Evolutionary conservation across 1,140 invertebrate genomes (phyloP), one percentile per base, ranked within the genome.

Genomic region (Pogonus chalceus): DNA sequence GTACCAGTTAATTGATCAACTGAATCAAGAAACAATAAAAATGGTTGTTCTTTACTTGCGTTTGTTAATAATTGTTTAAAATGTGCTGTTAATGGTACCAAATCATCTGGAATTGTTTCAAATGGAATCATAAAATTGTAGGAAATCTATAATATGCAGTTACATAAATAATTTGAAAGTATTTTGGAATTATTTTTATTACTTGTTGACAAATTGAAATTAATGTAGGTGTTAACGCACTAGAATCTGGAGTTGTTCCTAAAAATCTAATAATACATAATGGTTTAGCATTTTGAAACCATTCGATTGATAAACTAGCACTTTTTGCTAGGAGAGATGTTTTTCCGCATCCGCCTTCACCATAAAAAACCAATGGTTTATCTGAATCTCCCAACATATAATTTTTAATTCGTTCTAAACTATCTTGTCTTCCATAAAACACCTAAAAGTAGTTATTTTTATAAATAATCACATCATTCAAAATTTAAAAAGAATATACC

Each of bases 211-310:
- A 97, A 57, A 98, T 89, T 48, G 92, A 96, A 53, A 93, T 93
- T 9, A 98, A 76, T 2, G 96, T 89, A 0, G 95, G 94, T 1
- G 92, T 91, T 23, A 98, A 78, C 35, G 92, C 91, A 56, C 91
- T 96, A 56, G 90, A 95, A 65, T 98, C 94, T 10, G 96, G 95
- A 7, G 94, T 97, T 4, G 96, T 99, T 14, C 96, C 96, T 10
- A 98, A 78, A 69, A 97, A 98, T 58, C 95, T 76, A 22, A 98
- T 82, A 53, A 97, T 82, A 65, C 91, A 85, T 2, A 96, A 83
- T 2, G 94, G 91, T 59, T 84, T 82, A 2, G 79, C 80, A 12
- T 78, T 79, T 31, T 73, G 66, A 51, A 92, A 83, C 90, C 90
- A 92, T 23, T 75, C 75, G 10, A 84, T 81, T 0, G 78, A 80